A percentile compares a stretch with the other conserved stretches of the same genome.
Evolutionary conservation across 2,113 vertebrate species (phyloP).

Genomic region (Dolichotis patagonum): DNA sequence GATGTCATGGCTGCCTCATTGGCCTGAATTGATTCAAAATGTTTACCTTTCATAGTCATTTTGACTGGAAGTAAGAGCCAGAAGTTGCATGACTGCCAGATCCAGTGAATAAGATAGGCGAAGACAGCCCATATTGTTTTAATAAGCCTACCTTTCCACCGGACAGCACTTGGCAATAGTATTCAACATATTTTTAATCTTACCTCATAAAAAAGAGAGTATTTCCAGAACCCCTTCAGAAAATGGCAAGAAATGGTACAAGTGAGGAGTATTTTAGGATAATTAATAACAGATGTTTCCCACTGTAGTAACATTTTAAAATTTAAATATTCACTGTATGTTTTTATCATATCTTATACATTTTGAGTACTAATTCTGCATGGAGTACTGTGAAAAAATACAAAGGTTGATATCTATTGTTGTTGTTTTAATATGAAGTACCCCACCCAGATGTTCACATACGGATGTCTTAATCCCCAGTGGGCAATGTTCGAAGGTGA

Average conservation of each 20-base stretch:
- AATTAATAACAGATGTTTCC: neutral
- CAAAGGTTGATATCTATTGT: neutral
- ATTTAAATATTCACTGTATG: neutral
- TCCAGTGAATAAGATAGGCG: neutral
- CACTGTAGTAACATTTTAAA: neutral
- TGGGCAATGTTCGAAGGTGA: neutral
- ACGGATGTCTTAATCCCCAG: neutral
- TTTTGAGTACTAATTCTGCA: neutral
- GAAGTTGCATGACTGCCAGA: neutral
- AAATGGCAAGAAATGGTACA: neutral
- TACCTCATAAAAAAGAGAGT: neutral
- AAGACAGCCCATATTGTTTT: neutral
- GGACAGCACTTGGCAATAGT: neutral
- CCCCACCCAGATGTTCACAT: neutral
- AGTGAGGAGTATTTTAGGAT: neutral
- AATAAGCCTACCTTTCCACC: neutral
- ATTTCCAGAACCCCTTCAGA: neutral
- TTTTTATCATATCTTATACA: neutral
- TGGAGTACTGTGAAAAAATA: neutral
- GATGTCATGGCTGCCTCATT: neutral
- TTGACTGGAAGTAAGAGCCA: neutral
- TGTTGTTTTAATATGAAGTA: neutral
- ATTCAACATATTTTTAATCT: neutral
- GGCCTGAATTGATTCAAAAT: neutral
- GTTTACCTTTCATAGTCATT: neutral